phyloP scores from a whole-genome alignment of 2,113 vertebrate species.

The Vidua macroura region DNA sequence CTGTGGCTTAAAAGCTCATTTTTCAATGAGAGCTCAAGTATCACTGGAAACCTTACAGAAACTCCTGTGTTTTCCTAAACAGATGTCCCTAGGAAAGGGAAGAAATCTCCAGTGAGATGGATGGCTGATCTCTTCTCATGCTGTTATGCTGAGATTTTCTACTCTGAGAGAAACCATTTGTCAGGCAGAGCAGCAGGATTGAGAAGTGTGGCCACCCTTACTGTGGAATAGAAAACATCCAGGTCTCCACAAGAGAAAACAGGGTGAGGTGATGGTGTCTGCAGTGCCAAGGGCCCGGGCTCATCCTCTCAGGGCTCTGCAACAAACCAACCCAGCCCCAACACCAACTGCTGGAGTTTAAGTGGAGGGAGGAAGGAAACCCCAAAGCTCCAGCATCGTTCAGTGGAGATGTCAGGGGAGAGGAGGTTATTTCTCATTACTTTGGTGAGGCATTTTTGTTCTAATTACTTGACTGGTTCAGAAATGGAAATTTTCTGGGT shows the following conservation, averaged over 20 bases:
- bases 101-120: neutral
- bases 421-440: neutral
- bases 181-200: neutral
- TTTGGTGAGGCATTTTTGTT: neutral
- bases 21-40: constrained; percentile 45
- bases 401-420: neutral
- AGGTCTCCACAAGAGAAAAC: neutral
- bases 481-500: constrained; percentile 45
- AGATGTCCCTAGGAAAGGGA: neutral
- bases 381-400: neutral
- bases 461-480: neutral
- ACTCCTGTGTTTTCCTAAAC: neutral
- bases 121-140: neutral
- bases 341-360: neutral
- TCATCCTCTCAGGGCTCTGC: neutral
- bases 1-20: constrained; percentile 37
- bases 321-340: neutral
- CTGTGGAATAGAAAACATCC: neutral
- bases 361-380: neutral
- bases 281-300: neutral
- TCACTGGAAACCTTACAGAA: constrained; percentile 50
- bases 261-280: neutral
- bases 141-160: neutral
- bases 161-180: neutral
- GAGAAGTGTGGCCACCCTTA: neutral